Base-by-base conservation (phyloP, 2,888 invertebrate species). In the Tholera decimalis region DNA sequence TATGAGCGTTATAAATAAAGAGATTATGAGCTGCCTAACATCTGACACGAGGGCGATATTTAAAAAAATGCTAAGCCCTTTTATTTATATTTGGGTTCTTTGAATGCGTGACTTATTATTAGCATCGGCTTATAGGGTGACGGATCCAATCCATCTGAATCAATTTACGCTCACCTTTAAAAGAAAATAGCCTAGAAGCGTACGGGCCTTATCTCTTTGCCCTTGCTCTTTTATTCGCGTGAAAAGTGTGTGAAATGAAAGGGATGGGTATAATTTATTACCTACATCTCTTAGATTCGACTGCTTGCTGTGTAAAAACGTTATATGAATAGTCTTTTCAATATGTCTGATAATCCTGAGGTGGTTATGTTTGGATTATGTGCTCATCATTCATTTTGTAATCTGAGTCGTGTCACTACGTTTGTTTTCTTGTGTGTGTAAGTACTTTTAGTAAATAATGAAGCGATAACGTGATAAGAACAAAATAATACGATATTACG, bases 91-190 rank as follows among this genome's bases (percentile, higher is more conserved):
- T 58, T 64, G 58, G 56, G 44, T 57, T 59, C 47, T 62, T 61
- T 57, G 39, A 63, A 75, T 55, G 35, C 26, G 24, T 68, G 72
- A 68, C 28, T 72, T 78, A 77, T 82, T 87, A 86, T 88, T 81
- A 82, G 77, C 78, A 77, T 82, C 81, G 55, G 65, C 67, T 76
- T 80, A 82, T 73, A 77, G 78, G 81, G 85, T 81, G 83, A 85
- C 73, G 78, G 74, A 81, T 70, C 77, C 79, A 79, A 87, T 84
- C 83, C 80, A 85, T 88, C 84, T 79, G 81, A 89, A 90, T 89
- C 89, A 90, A 91, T 90, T 89, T 85, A 86, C 82, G 79, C 83
- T 85, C 83, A 82, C 84, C 80, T 85, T 83, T 77, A 80, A 83
- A 86, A 85, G 83, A 85, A 87, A 86, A 86, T 85, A 83, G 77